These are phyloP conservation scores for Plestiodon gilberti DNA, from an alignment of 2,113 vertebrate genomes.

Conservation along the genomic window DNA sequence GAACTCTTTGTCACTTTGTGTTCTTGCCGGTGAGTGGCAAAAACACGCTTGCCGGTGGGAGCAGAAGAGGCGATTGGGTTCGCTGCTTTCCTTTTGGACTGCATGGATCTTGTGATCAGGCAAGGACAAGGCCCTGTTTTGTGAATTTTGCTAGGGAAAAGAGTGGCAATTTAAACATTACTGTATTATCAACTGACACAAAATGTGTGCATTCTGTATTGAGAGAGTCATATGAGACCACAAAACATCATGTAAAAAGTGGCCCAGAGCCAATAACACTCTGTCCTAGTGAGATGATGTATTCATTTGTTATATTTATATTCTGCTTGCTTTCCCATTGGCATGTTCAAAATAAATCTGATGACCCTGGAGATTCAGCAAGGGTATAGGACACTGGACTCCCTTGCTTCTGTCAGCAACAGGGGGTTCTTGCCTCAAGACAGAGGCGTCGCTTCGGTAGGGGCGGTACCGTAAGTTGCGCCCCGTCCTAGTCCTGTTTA, in stretches of 20 bases:
- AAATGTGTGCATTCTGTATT: not conserved
- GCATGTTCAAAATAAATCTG: too few relatives aligned
- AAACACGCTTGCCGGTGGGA: too few relatives aligned
- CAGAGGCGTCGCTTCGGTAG: too few relatives aligned
- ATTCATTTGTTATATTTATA: not conserved
- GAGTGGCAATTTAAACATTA: too few relatives aligned
- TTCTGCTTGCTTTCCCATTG: not conserved
- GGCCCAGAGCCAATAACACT: too few relatives aligned
- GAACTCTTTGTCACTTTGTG: too few relatives aligned
- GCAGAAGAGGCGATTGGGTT: too few relatives aligned
- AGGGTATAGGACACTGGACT: not conserved
- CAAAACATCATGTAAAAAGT: not conserved
- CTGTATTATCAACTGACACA: not conserved
- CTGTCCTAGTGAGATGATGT: not conserved
- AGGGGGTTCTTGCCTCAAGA: too few relatives aligned
- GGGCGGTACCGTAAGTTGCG: too few relatives aligned
- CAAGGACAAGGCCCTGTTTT: not conserved
- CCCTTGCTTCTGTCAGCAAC: not conserved
- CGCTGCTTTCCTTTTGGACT: not conserved
- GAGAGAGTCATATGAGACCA: not conserved
- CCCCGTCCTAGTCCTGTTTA: too few relatives aligned
- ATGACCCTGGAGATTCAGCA: not conserved
- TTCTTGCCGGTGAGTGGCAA: too few relatives aligned
- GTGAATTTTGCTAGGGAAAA: too few relatives aligned
- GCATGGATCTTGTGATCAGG: not conserved